Conservation (phyloP, 2,113 vertebrate genomes). For the Varanus salvator region DNA sequence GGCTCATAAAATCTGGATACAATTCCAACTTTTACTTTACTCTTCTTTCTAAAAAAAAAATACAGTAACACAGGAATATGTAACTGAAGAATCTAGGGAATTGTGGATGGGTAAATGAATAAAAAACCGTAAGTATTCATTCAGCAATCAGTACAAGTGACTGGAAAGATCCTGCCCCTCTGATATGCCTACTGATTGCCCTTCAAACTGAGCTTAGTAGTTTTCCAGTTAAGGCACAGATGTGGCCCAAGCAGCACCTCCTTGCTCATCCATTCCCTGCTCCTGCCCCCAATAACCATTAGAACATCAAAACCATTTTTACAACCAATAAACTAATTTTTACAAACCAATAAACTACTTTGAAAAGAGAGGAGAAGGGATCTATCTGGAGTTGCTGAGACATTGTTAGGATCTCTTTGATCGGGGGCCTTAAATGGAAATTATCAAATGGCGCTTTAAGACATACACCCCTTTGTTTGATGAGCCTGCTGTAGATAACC, state of each 20-base stretch:
- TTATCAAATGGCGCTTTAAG: slow-evolving; percentile 88
- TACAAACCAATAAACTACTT: slow-evolving; percentile 29
- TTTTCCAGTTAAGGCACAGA: slow-evolving; percentile 68
- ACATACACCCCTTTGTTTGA: slow-evolving; percentile 89
- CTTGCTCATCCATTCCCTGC: slow-evolving; percentile 63
- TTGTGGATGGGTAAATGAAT: neutral
- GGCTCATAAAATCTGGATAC: neutral
- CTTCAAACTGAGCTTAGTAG: slow-evolving; percentile 46
- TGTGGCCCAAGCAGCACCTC: slow-evolving; percentile 67
- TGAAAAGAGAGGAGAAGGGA: slow-evolving; percentile 68
- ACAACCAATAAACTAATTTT: slow-evolving; percentile 59
- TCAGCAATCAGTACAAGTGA: neutral
- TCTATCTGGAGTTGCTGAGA: slow-evolving; percentile 71
- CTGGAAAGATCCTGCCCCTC: slow-evolving; percentile 40
- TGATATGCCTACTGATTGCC: slow-evolving; percentile 59
- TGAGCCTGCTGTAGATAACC: slow-evolving; percentile 91
- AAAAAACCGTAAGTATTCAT: neutral
- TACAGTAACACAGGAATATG: neutral
- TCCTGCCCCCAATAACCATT: slow-evolving; percentile 58
- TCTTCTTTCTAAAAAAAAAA: slow-evolving; percentile 5
- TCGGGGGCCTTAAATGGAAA: slow-evolving; percentile 86
- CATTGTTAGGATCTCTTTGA: slow-evolving; percentile 84
- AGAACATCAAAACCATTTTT: slow-evolving; percentile 75
- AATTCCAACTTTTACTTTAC: neutral
- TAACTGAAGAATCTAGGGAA: neutral